Evolutionary conservation across 2,888 invertebrate species (phyloP), one percentile per base, ranked within the genome.

Genomic region (Ophion obscuratus): DNA sequence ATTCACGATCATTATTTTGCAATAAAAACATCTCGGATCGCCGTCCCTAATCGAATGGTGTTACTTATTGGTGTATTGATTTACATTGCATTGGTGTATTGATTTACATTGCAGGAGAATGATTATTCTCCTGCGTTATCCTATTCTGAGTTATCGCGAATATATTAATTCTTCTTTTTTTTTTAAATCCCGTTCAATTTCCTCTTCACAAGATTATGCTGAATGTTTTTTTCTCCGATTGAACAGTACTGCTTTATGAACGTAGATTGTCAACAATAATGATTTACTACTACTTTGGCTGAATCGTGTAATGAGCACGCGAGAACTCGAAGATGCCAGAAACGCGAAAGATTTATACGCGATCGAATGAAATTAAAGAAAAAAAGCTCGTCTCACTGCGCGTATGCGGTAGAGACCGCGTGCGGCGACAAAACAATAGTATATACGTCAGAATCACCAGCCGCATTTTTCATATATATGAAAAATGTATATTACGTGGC

Each of bases 331-430:
- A 14, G 36, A 57, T 61, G 81, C 68, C 75, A 68, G 20, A 75
- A 81, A 47, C 61, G 68, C 74, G 74, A 74, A 44, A 68, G 61
- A 75, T 67, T 62, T 74, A 75, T 75, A 68, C 67, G 81, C 62
- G 68, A 70, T 75, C 68, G 70, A 81, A 75, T 81, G 68, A 62
- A 75, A 81, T 40, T 68, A 61, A 10, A 74, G 68, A 68, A 47
- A 66, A 66, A 27, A 57, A 59, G 75, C 24, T 61, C 75, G 75
- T 81, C 70, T 81, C 81, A 81, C 81, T 68, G 81, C 62, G 40
- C 27, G 66, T 62, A 53, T 31, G 20, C 40, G 57, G 17, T 31
- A 11, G 31, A 59, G 59, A 17, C 57, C 10, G 40, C 67, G 17
- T 36, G 36, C 20, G 4, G 67, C 36, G 6, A 36, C 36, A 36